Conservation (phyloP, 2,797 vertebrate species). For the Hippopotamyrus pictus region DNA sequence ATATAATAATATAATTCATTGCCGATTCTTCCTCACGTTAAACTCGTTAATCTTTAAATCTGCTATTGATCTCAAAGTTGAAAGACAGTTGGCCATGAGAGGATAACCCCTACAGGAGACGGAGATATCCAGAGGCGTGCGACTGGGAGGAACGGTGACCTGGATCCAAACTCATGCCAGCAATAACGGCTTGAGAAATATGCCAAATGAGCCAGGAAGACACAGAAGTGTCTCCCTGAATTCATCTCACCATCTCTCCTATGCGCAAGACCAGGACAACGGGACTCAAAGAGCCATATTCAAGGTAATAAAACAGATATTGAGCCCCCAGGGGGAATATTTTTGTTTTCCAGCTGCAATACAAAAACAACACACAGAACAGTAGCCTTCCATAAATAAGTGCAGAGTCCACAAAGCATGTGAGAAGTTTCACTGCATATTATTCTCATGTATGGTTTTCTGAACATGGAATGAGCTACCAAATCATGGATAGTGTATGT, state of each 20-base stretch:
- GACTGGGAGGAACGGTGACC: neutral
- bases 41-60: neutral
- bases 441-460: neutral
- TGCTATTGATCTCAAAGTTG: neutral
- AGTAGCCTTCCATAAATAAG: neutral
- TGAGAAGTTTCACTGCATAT: neutral
- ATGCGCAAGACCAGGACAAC: neutral
- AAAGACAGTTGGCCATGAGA: neutral
- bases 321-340: neutral
- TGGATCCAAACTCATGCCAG: neutral
- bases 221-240: neutral
- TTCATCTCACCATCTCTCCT: neutral
- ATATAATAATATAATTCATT: neutral
- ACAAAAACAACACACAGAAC: neutral
- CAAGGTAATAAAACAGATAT: neutral
- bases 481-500: neutral
- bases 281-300: neutral
- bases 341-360: neutral
- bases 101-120: neutral
- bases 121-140: neutral
- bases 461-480: neutral
- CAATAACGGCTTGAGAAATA: neutral
- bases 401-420: neutral
- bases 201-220: neutral
- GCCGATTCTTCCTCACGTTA: neutral